Base-by-base conservation (phyloP, 2,888 invertebrate species). In the Panorpa germanica region DNA sequence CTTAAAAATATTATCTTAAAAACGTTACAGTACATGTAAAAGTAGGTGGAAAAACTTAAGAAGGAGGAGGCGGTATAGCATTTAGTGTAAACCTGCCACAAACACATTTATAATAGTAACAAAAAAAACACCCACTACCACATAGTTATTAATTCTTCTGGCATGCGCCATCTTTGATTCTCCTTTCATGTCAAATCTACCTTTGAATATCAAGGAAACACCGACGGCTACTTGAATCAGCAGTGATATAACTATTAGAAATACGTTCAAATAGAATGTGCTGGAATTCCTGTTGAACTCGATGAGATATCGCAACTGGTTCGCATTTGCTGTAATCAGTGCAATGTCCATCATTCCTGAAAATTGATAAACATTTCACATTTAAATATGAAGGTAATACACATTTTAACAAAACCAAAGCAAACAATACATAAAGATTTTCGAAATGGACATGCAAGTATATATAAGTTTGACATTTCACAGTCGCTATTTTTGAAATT, bases 301-400 rank as follows among this genome's bases (percentile, higher is more conserved):
- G 25, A 73, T 53, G 19, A 73, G 48, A 43, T 70, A 73, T 28
- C 70, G 60, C 29, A 74, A 49, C 40, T 74, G 74, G 46, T 72
- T 72, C 1, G 72, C 71, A 46, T 74, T 74, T 1, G 74, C 71
- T 4, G 72, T 72, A 26, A 74, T 59, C 21, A 74, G 47, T 0
- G 73, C 72, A 21, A 74, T 64, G 41, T 74, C 73, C 69, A 73
- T 70, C 61, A 74, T 66, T 15, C 73, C 72, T 10, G 11, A 23
- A 6, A 23, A 23, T 10, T 10, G 10, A 10, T 25, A n/a, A n/a
- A n/a, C 26, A 21, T 14, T 31, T 25, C 13, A 31, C 14, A 10
- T 20, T 29, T n/a, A 23, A 22, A 11, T 19, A 27, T 14, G 28
- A 32, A 25, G n/a, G 9, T 14, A 12, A 25, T 25, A 6, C 13